phyloP scores from a whole-genome alignment of 2,113 vertebrate species.

The Toxotes jaculatrix region DNA sequence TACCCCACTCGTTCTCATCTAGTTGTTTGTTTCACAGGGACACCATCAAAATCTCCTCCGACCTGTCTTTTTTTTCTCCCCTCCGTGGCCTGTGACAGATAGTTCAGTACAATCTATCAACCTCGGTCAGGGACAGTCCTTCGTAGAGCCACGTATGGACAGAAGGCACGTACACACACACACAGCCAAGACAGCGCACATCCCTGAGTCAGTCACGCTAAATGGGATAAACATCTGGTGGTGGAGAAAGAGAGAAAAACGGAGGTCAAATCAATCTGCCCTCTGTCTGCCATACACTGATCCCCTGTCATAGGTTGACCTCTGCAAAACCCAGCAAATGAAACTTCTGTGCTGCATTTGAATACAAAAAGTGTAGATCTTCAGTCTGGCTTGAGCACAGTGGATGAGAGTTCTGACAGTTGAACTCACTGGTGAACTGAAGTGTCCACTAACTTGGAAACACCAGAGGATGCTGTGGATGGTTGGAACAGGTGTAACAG shows the following conservation, averaged over 20 bases:
- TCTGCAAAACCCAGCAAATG: conserved; percentile 57
- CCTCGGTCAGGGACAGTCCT: conserved; percentile 51
- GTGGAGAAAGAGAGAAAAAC: conserved; percentile 51
- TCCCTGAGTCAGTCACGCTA: conserved; percentile 61
- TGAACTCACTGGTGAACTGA: conserved; percentile 10
- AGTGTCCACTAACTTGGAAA: not conserved
- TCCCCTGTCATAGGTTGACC: conserved; percentile 72
- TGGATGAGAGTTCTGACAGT: conserved; percentile 6
- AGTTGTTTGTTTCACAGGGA: conserved; percentile 65
- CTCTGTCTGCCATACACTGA: conserved; percentile 70
- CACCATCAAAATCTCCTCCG: conserved; percentile 69
- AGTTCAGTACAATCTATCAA: conserved; percentile 75
- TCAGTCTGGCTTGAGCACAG: conserved; percentile 11
- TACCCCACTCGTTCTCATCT: conserved; percentile 44
- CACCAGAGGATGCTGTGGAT: not conserved
- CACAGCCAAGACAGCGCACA: conserved; percentile 17
- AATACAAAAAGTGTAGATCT: conserved; percentile 54
- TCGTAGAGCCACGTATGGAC: conserved; percentile 51
- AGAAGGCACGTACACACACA: conserved; percentile 18
- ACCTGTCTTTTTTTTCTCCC: conserved; percentile 44
- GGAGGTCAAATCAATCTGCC: conserved; percentile 75
- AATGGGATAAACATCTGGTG: conserved; percentile 72
- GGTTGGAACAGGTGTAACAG: not conserved
- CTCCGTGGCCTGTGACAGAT: conserved; percentile 66
- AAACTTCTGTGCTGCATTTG: conserved; percentile 59